Evolutionary conservation across 2,113 vertebrate genomes (phyloP).

Genomic region (Anas platyrhynchos): DNA sequence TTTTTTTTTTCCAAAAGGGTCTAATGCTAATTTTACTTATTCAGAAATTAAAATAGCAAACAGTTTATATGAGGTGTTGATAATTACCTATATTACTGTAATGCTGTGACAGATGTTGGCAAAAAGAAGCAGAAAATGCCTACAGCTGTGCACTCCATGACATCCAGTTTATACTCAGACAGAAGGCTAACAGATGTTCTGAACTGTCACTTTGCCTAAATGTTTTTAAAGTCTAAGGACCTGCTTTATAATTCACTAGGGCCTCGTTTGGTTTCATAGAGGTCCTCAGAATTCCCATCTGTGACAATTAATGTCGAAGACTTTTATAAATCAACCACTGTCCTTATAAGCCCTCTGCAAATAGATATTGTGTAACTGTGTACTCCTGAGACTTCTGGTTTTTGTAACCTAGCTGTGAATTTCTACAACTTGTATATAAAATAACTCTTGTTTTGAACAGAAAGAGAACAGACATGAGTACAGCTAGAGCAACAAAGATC

Average conservation of each 20-base stretch:
- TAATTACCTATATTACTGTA: conserved; percentile 87
- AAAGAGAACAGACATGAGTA: not conserved
- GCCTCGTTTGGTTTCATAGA: conserved; percentile 76
- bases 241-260: conserved; percentile 76
- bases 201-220: conserved; percentile 86
- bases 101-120: conserved; percentile 92
- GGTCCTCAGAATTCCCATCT: conserved; percentile 76
- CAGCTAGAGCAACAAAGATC: not conserved
- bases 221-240: conserved; percentile 80
- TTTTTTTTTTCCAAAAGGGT: conserved; percentile 43
- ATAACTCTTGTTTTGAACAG: conserved; percentile 11
- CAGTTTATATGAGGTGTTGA: conserved; percentile 83
- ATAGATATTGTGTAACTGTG: conserved; percentile 68
- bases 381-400: conserved; percentile 47
- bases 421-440: conserved; percentile 77
- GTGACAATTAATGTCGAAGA: conserved; percentile 74
- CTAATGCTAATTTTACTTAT: conserved; percentile 84
- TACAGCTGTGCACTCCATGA: conserved; percentile 88
- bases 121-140: conserved; percentile 87
- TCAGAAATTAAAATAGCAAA: conserved; percentile 84
- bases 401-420: conserved; percentile 80
- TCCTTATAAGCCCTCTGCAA: conserved; percentile 79
- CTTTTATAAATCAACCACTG: conserved; percentile 74
- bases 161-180: conserved; percentile 78
- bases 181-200: conserved; percentile 89